phyloP scores from a whole-genome alignment of 2,113 vertebrate species.

The Hepsetus odoe region DNA sequence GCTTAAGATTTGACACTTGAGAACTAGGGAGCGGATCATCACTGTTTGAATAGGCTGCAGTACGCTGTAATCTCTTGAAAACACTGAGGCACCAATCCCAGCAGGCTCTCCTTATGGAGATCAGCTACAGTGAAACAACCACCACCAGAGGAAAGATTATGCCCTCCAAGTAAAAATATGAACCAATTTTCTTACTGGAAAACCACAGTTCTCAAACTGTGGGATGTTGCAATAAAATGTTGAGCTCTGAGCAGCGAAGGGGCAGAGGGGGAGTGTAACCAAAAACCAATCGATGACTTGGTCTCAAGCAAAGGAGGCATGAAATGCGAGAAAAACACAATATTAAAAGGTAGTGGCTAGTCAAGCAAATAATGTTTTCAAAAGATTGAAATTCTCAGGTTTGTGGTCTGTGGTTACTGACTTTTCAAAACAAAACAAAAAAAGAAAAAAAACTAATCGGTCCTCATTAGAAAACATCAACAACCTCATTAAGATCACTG shows the following conservation, averaged over 20 bases:
- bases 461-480: no score
- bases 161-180: neutral
- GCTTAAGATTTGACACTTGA: neutral
- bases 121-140: neutral
- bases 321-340: neutral
- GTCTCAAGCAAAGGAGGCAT: neutral
- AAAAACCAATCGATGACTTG: neutral
- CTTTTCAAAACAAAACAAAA: no score
- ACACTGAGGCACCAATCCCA: neutral
- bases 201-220: neutral
- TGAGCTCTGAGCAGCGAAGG: neutral
- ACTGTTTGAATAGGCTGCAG: slow-evolving; percentile 8
- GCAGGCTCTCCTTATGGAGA: neutral
- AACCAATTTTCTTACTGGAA: neutral
- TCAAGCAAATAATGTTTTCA: neutral
- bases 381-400: no score
- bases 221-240: neutral
- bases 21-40: neutral
- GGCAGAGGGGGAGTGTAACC: neutral
- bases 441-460: no score
- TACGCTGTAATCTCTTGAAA: slow-evolving; percentile 13
- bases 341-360: neutral
- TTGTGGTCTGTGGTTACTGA: no score
- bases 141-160: neutral
- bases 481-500: no score